Conservation (phyloP, 2,797 vertebrate species). For the Thalassophryne amazonica region DNA sequence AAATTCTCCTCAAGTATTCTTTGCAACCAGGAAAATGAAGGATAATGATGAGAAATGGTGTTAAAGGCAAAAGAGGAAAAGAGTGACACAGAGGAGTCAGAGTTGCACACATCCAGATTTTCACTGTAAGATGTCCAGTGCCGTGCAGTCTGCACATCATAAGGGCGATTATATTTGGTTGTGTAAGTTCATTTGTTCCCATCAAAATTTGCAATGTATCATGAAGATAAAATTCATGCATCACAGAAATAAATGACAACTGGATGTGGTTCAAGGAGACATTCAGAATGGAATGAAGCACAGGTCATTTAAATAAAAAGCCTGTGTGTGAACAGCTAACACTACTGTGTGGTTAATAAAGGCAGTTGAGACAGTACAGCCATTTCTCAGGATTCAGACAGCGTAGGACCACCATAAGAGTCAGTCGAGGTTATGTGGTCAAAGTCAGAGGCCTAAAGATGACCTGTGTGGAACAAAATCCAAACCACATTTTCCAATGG, state of each 20-base stretch:
- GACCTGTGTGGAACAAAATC: slow-evolving; percentile 21
- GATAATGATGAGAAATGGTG: not conserved
- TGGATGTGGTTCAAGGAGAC: slow-evolving; percentile 1
- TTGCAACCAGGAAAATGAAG: not conserved
- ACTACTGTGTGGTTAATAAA: slow-evolving; percentile 43
- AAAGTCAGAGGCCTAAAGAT: slow-evolving; percentile 36
- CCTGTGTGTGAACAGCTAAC: slow-evolving; percentile 29
- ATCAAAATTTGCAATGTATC: not conserved
- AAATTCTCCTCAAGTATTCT: slow-evolving; percentile 6
- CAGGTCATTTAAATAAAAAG: too few species aligned
- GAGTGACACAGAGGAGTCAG: not conserved
- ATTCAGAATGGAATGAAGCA: slow-evolving; percentile 5
- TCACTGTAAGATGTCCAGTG: too few species aligned
- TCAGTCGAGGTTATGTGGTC: slow-evolving; percentile 61
- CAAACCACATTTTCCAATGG: slow-evolving; percentile 13
- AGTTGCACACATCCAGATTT: not conserved
- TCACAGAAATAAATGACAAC: not conserved
- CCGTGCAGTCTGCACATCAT: too few species aligned
- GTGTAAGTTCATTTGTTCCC: not conserved
- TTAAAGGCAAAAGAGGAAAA: not conserved
- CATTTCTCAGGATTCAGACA: slow-evolving; percentile 58
- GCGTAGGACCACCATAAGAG: slow-evolving; percentile 43
- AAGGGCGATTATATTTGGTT: too few species aligned
- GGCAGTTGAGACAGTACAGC: slow-evolving; percentile 60
- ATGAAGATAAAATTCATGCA: slow-evolving; percentile 1